phyloP scores from a whole-genome alignment of 2,888 invertebrate genomes.

The Thelaira solivaga region DNA sequence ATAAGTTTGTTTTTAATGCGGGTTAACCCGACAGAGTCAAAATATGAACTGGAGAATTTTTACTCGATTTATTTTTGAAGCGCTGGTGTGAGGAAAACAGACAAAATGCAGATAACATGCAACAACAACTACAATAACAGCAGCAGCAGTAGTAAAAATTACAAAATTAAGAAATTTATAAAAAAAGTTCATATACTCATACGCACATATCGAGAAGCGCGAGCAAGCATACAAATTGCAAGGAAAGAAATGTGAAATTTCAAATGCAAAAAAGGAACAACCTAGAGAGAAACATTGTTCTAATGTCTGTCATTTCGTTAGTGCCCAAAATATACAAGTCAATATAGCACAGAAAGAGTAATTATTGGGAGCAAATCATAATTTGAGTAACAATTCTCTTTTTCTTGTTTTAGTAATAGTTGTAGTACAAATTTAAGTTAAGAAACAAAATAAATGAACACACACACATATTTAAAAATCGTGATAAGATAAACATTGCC shows the following conservation, averaged over 20 bases:
- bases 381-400: slow-evolving; percentile 29
- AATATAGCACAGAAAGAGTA: slow-evolving; percentile 20
- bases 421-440: slow-evolving; percentile 36
- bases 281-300: slow-evolving; percentile 39
- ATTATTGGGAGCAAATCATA: slow-evolving; percentile 20
- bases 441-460: not conserved
- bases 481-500: slow-evolving; percentile 64
- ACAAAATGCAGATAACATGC: slow-evolving; percentile 64
- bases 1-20: slow-evolving; percentile 28
- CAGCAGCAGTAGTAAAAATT: too few species aligned
- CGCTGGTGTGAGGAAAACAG: slow-evolving; percentile 58
- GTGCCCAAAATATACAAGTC: slow-evolving; percentile 12
- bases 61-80: slow-evolving; percentile 46
- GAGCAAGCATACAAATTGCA: slow-evolving; percentile 40
- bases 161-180: slow-evolving; percentile 21
- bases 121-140: slow-evolving; percentile 42
- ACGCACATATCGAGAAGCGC: slow-evolving; percentile 49
- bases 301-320: slow-evolving; percentile 12
- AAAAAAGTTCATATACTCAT: slow-evolving; percentile 47
- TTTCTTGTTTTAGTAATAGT: slow-evolving; percentile 43
- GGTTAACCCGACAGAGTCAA: slow-evolving; percentile 57
- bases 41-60: slow-evolving; percentile 58
- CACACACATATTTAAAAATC: slow-evolving; percentile 8
- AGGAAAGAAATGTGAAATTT: slow-evolving; percentile 54
- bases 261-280: slow-evolving; percentile 30